Percentiles rank a stretch among this genome's conserved stretches.
phyloP scores from a whole-genome alignment of 2,113 vertebrate genomes.

The Camelus bactrianus region DNA sequence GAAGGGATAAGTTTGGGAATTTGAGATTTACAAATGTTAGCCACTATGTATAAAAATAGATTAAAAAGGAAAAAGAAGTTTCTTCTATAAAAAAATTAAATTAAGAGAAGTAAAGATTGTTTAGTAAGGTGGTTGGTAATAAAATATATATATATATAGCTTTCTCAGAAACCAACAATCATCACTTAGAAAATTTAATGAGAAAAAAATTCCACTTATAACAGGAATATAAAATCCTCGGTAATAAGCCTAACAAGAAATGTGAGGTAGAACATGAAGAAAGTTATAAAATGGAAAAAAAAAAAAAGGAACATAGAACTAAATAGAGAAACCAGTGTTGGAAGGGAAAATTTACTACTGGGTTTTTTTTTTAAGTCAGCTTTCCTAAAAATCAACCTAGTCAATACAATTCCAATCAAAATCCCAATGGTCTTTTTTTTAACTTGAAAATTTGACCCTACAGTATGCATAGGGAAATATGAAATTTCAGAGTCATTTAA shows the following conservation, averaged over 20 bases:
- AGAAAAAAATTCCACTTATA: neutral
- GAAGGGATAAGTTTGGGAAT: too few relatives aligned
- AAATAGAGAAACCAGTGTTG: neutral
- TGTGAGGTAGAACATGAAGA: neutral
- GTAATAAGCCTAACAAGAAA: constrained; percentile 13
- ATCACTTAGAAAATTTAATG: neutral
- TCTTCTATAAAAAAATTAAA: neutral
- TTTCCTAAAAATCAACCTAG: neutral
- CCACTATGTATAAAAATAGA: too few relatives aligned
- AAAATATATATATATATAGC: neutral
- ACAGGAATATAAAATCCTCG: neutral
- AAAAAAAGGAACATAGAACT: neutral
- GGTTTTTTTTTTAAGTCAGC: neutral
- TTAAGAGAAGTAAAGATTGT: neutral
- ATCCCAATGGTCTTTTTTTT: neutral
- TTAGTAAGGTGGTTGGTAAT: neutral
- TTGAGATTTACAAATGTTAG: too few relatives aligned
- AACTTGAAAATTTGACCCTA: neutral
- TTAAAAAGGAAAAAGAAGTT: too few relatives aligned
- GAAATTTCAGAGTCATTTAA: neutral
- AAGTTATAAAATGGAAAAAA: neutral
- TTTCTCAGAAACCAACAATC: neutral
- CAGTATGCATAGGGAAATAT: neutral
- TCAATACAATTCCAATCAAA: neutral
- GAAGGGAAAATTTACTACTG: neutral